Evolutionary conservation across 1,140 invertebrate species (phyloP), one percentile per base, ranked within the genome.

Genomic region (Platyscapa corneri): DNA sequence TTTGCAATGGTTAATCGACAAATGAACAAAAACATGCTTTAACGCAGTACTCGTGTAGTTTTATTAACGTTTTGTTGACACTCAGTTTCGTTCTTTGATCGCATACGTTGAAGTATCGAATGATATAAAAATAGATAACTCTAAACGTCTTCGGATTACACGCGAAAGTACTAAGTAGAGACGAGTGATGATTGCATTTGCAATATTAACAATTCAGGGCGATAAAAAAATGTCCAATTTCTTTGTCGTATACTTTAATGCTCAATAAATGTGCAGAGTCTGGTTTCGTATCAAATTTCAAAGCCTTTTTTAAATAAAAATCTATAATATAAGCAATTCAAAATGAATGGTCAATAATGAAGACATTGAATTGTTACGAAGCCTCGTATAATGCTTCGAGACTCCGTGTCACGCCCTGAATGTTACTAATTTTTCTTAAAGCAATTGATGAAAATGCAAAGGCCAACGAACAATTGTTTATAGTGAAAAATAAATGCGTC

Each of bases 381-480:
- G n/a, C n/a, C n/a, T n/a, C n/a, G n/a, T 12, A 60, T n/a, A 34
- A 23, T 64, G 7, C 60, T 27, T 64, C 23, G 3, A 67, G 16
- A 34, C 3, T 34, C 32, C 30, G 32, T 16, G 0, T 32, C 3
- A 39, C 37, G 37, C 37, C 34, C 20, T 74, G 70, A 74, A 37
- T 23, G 37, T 74, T 74, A 74, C 37, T 74, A 74, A 74, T 42
- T 42, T 74, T 42, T 88, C 14, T 60, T 60, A 27, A 27, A 5
- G 56, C 20, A 2, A 20, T 14, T 27, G 27, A 60, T 60, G 23
- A 60, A 14, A 60, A 60, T 60, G 27, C 10, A 27, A 27, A 27
- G 27, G 23, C 56, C 10, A 23, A 60, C 3, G 49, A 53, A 14
- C 8, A 53, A 53, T 53, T 53, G 18, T 53, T 53, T 12, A n/a